These are phyloP conservation scores for Hyperoodon ampullatus DNA, from an alignment of 2,113 vertebrate species.

Conservation along the genomic window DNA sequence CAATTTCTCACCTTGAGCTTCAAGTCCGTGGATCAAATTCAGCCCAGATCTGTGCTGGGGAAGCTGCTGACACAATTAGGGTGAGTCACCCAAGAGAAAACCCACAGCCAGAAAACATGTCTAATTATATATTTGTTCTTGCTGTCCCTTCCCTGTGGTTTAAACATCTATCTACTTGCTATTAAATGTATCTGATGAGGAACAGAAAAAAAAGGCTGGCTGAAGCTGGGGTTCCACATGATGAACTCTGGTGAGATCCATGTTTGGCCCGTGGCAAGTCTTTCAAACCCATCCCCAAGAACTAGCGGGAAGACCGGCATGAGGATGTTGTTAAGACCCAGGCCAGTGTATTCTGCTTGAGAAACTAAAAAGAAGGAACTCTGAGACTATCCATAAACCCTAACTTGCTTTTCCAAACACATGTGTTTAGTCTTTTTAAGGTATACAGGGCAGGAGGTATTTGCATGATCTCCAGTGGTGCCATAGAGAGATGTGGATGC, in stretches of 20 bases:
- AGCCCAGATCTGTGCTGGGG: constrained; percentile 66
- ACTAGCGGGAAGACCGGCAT: not conserved
- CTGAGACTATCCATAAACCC: not conserved
- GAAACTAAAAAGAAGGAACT: not conserved
- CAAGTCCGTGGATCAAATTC: constrained; percentile 73
- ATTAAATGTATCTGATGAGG: constrained; percentile 41
- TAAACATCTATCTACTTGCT: constrained; percentile 49
- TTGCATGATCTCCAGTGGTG: not conserved
- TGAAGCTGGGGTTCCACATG: not conserved
- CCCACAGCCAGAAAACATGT: not conserved
- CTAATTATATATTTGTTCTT: constrained; percentile 61
- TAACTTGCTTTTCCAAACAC: not conserved
- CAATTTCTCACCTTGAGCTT: constrained; percentile 67
- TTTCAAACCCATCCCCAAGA: not conserved
- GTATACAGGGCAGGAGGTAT: not conserved
- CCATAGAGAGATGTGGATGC: not conserved
- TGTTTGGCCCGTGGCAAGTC: not conserved
- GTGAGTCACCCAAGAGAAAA: constrained; percentile 64
- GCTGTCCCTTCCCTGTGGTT: constrained; percentile 40
- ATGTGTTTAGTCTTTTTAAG: not conserved
- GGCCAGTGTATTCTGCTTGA: not conserved
- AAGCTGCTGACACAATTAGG: constrained; percentile 62
- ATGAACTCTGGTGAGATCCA: not conserved
- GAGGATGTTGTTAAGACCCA: not conserved
- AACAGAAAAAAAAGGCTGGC: not conserved